These are phyloP conservation scores for Meghimatium bilineatum DNA, from an alignment of 2,888 invertebrate species.

Conservation along the genomic window DNA sequence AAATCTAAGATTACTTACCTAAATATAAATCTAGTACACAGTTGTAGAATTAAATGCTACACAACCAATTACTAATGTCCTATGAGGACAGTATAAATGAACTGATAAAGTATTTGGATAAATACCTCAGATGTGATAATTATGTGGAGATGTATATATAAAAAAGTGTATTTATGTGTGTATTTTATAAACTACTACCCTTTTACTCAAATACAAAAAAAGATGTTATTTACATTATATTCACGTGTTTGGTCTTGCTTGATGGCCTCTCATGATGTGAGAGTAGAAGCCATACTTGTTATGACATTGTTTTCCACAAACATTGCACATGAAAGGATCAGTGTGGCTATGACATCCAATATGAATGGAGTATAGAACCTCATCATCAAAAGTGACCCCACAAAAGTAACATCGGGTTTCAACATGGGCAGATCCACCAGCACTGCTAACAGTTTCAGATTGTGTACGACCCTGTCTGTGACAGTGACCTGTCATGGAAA, in stretches of 20 bases:
- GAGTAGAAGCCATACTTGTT: conserved; percentile 76
- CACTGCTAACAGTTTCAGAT: conserved; percentile 56
- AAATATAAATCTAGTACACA: no score
- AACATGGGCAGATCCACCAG: conserved; percentile 53
- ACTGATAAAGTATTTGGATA: not conserved
- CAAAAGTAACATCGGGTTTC: conserved; percentile 70
- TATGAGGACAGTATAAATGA: conserved; percentile 8
- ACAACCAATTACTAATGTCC: not conserved
- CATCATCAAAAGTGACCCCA: conserved; percentile 74
- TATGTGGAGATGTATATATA: not conserved
- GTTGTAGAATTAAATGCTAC: not conserved
- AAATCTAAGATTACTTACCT: no score
- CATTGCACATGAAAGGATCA: conserved; percentile 75
- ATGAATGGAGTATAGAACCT: conserved; percentile 75
- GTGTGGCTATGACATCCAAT: conserved; percentile 76
- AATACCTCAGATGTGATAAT: not conserved
- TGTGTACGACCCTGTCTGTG: conserved; percentile 53
- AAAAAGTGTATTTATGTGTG: not conserved
- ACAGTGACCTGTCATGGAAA: conserved; percentile 52
- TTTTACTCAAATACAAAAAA: not conserved
- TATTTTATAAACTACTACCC: not conserved
- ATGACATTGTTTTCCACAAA: conserved; percentile 74
- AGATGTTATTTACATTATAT: not conserved
- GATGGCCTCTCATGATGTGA: conserved; percentile 76
- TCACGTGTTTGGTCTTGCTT: conserved; percentile 53